Conservation (phyloP, 2,113 vertebrate species). For the Bufo bufo region DNA sequence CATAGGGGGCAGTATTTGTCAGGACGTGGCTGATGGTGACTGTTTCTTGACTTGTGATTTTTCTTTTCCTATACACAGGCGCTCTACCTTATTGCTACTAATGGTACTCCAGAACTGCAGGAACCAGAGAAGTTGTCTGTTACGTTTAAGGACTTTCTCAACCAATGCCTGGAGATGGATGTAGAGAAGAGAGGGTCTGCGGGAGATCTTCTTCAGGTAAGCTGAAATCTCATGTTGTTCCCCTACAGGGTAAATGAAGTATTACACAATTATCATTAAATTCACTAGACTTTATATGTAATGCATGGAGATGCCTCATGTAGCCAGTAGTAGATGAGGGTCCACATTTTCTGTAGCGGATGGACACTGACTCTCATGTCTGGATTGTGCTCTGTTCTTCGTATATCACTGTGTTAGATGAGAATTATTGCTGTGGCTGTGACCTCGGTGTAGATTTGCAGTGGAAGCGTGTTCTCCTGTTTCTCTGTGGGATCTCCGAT, state of each 20-base stretch:
- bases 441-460: not conserved
- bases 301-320: no score
- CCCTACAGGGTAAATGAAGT: no score
- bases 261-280: no score
- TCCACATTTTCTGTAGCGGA: no score
- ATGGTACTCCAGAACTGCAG: conserved; percentile 94
- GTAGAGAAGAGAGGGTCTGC: conserved; percentile 96
- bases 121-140: conserved; percentile 91
- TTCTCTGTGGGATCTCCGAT: no score
- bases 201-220: conserved; percentile 92
- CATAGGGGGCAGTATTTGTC: not conserved
- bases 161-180: conserved; percentile 95
- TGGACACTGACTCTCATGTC: no score
- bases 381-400: no score
- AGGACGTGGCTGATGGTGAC: not conserved
- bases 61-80: conserved; percentile 75
- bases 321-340: no score
- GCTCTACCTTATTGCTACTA: conserved; percentile 97
- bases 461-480: not conserved
- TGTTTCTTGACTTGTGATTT: not conserved
- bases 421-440: not conserved
- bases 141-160: conserved; percentile 92
- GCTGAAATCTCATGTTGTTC: no score
- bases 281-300: no score
- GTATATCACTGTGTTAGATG: no score